Base-by-base conservation (phyloP, 2,797 vertebrate genomes). In the Lophotriccus pileatus region DNA sequence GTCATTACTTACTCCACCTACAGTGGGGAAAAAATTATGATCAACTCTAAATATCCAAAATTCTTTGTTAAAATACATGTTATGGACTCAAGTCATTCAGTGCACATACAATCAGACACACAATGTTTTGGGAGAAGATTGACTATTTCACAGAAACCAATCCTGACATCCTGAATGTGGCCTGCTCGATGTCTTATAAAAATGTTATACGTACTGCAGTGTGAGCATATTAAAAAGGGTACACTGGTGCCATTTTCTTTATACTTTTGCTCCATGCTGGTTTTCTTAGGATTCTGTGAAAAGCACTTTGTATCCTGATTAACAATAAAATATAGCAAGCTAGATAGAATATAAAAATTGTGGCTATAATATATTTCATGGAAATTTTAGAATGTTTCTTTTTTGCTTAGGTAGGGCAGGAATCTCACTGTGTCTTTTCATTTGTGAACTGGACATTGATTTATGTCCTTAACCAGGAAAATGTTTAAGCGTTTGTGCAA, bases 11-110 rank as follows among this genome's bases (percentile, higher is more conserved):
- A 39, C 55, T 90, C 59, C 49, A 68, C 80, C 88, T 32, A 66
- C 27, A n/a, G 44, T 21, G 14, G 28, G 15, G 12, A 75, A 81
- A 93, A 93, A 88, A 58, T 41, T 1, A 53, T 81, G 3, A 84
- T 49, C 22, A 92, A 86, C 66, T 53, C 9, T 41, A 59, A 72
- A 44, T 74, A 69, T 68, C 24, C 36, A 58, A 85, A 93, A 81
- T 89, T 87, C 7, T 90, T 67, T 12, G 16, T 68, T 36, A 78
- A 85, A 92, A 84, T 39, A 63, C 3, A 4, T 72, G 21, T 39
- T 69, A 32, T 1, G 1, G 13, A 15, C 22, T 63, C 20, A 47
- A 41, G 56, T 3, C 6, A 9, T 43, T 47, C 32, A 32, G 10
- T 28, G 5, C 1, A 34, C 6, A 17, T 22, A 30, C 5, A 68